These are phyloP conservation scores for Dreissena rostriformis DNA, from an alignment of 1,140 invertebrate species.

Conservation along the genomic window DNA sequence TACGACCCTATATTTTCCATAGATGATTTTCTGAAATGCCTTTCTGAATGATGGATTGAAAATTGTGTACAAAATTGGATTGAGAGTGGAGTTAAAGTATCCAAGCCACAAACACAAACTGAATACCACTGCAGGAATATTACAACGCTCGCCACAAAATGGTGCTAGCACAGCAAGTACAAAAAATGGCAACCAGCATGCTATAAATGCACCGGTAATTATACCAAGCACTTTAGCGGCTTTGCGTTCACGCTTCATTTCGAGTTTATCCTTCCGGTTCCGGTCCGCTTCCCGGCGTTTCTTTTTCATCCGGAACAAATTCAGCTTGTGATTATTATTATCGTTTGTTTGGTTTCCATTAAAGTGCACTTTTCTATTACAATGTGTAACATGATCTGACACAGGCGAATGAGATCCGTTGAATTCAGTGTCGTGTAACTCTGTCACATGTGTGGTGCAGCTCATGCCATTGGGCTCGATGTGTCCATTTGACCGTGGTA, in stretches of 20 bases:
- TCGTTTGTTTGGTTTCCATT: constrained; percentile 29
- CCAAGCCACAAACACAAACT: constrained; percentile 80
- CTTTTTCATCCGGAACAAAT: constrained; percentile 43
- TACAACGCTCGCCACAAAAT: constrained; percentile 68
- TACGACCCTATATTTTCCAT: constrained; percentile 34
- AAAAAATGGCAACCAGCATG: constrained; percentile 82
- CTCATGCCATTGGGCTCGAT: constrained; percentile 32
- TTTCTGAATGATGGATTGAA: constrained; percentile 80
- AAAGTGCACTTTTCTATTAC: constrained; percentile 56
- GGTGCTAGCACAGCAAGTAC: constrained; percentile 77
- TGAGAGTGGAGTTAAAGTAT: constrained; percentile 79
- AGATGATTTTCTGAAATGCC: constrained; percentile 75
- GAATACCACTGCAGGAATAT: constrained; percentile 77
- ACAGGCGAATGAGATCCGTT: constrained; percentile 51
- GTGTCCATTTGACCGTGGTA: constrained; percentile 14
- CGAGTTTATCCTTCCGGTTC: constrained; percentile 79
- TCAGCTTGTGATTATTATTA: constrained; percentile 68
- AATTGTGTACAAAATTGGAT: constrained; percentile 81
- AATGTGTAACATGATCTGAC: constrained; percentile 26
- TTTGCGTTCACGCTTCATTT: constrained; percentile 82
- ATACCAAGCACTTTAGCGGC: constrained; percentile 82
- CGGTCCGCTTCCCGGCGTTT: constrained; percentile 68
- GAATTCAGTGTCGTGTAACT: constrained; percentile 38
- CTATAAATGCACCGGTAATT: constrained; percentile 81
- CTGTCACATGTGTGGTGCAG: constrained; percentile 37